These are phyloP conservation scores for Mormyrops attenuatus DNA, from an alignment of 2,797 vertebrate genomes.

Conservation along the genomic window DNA sequence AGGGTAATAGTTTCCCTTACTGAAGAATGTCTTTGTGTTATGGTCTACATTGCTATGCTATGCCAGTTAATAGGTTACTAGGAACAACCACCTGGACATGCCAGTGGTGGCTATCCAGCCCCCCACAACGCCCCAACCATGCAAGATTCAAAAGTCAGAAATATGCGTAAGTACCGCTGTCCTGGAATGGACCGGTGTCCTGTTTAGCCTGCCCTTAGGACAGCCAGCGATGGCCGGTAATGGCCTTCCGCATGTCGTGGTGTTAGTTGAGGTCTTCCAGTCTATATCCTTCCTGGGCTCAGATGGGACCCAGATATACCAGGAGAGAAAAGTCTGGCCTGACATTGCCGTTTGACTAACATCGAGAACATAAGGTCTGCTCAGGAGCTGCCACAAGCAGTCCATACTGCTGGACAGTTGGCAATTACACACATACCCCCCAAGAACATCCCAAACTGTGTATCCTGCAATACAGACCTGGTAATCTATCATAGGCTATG, in stretches of 20 bases:
- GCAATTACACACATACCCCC: background rate
- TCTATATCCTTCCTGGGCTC: background rate
- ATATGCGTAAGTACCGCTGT: background rate
- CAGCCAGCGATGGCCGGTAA: background rate
- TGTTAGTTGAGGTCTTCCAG: background rate
- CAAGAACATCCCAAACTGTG: background rate
- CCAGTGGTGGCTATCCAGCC: background rate
- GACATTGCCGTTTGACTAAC: background rate
- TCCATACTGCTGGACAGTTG: background rate
- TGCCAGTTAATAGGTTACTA: background rate
- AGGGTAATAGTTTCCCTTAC: background rate
- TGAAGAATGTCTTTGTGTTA: background rate
- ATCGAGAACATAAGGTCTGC: background rate
- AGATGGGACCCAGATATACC: background rate
- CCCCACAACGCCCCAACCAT: background rate
- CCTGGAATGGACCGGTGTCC: background rate
- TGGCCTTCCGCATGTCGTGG: background rate
- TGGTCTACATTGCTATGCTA: background rate
- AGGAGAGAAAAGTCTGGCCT: background rate
- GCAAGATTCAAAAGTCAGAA: background rate
- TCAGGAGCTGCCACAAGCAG: background rate
- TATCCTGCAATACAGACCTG: background rate
- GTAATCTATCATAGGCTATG: background rate
- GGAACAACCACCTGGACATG: background rate
- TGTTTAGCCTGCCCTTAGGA: background rate